Evolutionary conservation across 2,113 vertebrate genomes (phyloP), one percentile per base, ranked within the genome.

Genomic region (Brienomyrus longianalis): DNA sequence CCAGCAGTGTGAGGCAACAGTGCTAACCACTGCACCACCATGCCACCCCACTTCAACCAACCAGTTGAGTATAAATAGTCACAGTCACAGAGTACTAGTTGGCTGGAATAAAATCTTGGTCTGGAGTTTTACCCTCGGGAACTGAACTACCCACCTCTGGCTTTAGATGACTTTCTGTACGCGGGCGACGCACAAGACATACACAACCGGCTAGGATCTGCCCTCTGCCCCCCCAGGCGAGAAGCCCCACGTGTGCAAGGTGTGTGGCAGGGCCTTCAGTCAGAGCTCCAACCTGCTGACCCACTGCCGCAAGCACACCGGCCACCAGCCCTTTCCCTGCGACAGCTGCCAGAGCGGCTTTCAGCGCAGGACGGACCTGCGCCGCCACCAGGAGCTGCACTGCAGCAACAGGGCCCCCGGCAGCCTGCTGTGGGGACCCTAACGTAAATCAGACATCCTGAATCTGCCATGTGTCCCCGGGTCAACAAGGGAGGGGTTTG

Each of bases 241-340:
- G 95, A 99, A 99, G 93, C 98, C 98, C 86, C 98, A 99, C 95
- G 99, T 99, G 94, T 99, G 98, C 92, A 98, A 99, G 96, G 98
- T 99, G 92, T 99, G 98, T 74, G 98, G 98, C 80, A 99, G 99
- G 94, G 98, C 98, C 1, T 99, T 99, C 95, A 99, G 98, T 90
- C 98, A 99, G 96, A 99, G 98, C 94, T 99, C 98, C 93, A 99
- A 99, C 94, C 97, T 99, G 91, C 99, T 99, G 96, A 99, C 98
- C 0, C 98, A 99, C 95, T 99, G 98, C 95, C 96, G 98, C 90
- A 99, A 99, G 91, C 98, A 99, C 95, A 98, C 98, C 0, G 98
- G 98, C 54, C 99, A 98, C 96, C 98, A 98, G 92, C 98, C 98
- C 8, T 99, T 99, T 17, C 97, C 97, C 92, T 99, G 98, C 2